Evolutionary conservation across 2,888 invertebrate species (phyloP), one percentile per base, ranked within the genome.

Genomic region (Merodon equestris): DNA sequence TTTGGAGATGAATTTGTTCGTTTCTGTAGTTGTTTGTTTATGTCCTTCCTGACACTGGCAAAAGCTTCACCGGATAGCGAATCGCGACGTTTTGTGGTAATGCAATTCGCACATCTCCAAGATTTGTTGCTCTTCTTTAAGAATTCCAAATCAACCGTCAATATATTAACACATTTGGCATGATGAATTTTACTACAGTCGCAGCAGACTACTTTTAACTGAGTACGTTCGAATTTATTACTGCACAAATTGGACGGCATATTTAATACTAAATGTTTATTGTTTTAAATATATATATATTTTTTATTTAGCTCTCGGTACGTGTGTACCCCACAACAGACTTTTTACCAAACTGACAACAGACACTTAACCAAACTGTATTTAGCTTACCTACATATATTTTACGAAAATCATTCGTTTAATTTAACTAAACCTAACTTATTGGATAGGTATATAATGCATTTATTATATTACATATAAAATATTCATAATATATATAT

Each of bases 81-180:
- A 36, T 53, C 53, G 17, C 53, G 38, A 53, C 53, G 53, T 38
- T 53, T 53, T 4, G 53, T 12, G 15, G 15, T 4, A 4, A 53
- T 5, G 9, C 15, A 53, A 38, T 10, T 9, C 5, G 13, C 17
- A 40, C 36, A 53, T 38, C 38, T 1, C n/a, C 53, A 53, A 14
- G 53, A 12, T 12, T 17, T 38, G 15, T 53, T 38, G 12, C 17
- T 14, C 14, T 47, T 47, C 18, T 47, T 14, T 9, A 47, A 18
- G 12, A 47, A 14, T 17, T 14, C 47, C 15, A 47, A 18, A 9
- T 14, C 14, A 14, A n/a, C 44, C 44, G 44, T 12, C 14, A 44
- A 44, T 13, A 44, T 14, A 9, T 44, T 14, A 7, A 47, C 47
- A 47, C 17, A 47, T n/a, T 15, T 10, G 10, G 18, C 47, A 17